Conservation (phyloP, 2,888 invertebrate genomes). For the Caenorhabditis sp. region DNA sequence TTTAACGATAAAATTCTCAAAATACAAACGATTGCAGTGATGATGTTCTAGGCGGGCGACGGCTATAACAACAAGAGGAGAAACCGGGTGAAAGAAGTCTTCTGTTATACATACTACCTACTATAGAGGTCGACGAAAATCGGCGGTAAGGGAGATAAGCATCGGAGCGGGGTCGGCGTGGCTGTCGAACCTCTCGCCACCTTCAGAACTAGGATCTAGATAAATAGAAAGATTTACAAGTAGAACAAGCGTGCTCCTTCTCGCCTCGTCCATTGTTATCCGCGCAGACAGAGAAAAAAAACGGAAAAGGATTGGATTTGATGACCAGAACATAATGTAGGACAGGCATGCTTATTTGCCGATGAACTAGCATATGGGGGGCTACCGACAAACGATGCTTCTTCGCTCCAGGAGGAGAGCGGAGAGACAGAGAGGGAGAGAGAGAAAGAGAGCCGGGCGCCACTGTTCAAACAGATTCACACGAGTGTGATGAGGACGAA, state of each 20-base stretch:
- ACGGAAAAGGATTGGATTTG: constrained; percentile 12
- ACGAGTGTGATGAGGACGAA: constrained; percentile 28
- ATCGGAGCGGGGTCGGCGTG: constrained; percentile 28
- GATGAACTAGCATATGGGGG: constrained; percentile 31
- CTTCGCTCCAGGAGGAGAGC: constrained; percentile 9
- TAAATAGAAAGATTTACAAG: constrained; percentile 4
- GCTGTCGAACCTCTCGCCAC: constrained; percentile 3
- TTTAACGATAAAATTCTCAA: too few relatives aligned
- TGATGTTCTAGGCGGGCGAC: too few relatives aligned
- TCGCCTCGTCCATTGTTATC: constrained; percentile 1
- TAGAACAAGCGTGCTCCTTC: constrained; percentile 1
- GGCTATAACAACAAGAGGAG: too few relatives aligned
- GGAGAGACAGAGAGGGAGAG: constrained; percentile 1
- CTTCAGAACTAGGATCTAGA: constrained; percentile 5
- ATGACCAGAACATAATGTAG: constrained; percentile 44
- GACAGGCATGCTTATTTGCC: constrained; percentile 58
- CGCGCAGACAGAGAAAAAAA: background rate
- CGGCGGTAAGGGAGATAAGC: constrained; percentile 43
- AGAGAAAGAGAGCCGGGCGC: constrained; percentile 41
- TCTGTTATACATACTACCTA: constrained; percentile 24
- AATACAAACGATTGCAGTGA: too few relatives aligned
- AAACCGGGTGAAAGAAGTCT: constrained; percentile 35
- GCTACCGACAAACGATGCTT: constrained; percentile 47
- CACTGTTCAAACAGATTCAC: constrained; percentile 57
- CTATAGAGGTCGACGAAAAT: constrained; percentile 24